A percentile compares a stretch with the other conserved stretches of the same genome.
Evolutionary conservation across 37 sponge, comb jelly and placozoan species (phyloP).

Genomic region (Halichondria panicea): DNA sequence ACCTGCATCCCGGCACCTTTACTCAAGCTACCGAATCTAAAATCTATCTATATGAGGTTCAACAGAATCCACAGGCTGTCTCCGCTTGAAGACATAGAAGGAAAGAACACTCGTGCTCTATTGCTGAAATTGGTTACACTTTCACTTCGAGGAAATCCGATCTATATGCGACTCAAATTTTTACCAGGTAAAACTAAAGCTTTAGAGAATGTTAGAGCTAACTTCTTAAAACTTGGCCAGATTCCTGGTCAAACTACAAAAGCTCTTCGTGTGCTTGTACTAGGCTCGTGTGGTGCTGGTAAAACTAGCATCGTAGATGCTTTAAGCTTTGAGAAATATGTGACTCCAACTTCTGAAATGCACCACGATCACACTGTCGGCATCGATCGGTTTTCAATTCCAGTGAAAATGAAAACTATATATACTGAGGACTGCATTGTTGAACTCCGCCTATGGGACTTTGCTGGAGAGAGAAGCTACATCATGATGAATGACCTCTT

Average conservation of each 20-base stretch:
- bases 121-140: background rate
- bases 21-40: background rate
- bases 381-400: background rate
- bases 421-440: background rate
- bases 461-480: slow-evolving; percentile 5
- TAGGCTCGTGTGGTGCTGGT: background rate
- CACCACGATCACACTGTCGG: background rate
- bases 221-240: no score
- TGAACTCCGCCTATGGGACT: background rate
- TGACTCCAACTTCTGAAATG: background rate
- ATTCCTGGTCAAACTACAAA: background rate
- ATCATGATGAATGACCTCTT: background rate
- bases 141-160: background rate
- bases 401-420: background rate
- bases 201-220: no score
- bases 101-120: background rate
- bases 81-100: no score
- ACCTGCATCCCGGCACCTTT: background rate
- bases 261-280: background rate
- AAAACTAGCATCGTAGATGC: slow-evolving; percentile 1
- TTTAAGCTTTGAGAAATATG: background rate
- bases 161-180: no score
- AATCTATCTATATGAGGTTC: background rate
- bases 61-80: background rate
- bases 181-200: no score